Base-by-base conservation (phyloP, 2,888 invertebrate species). In the Scaeva pyrastri region DNA sequence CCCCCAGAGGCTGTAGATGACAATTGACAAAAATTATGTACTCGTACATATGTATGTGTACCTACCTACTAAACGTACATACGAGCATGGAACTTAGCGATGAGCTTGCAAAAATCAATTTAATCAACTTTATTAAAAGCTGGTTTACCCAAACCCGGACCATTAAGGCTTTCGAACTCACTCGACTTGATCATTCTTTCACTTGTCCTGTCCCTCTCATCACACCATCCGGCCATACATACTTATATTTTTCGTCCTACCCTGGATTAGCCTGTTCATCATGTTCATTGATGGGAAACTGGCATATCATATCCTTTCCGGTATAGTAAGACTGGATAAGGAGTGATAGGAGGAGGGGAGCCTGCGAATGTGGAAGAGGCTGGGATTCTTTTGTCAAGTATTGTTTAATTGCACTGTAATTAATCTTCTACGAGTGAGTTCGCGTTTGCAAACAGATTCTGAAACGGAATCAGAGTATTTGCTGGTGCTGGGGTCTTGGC, bases 51-150 rank as follows among this genome's bases (percentile, higher is more conserved):
- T 39, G 10, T 31, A 4, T 7, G 4, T 7, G 4, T 31, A 31
- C 31, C 31, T 31, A 7, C 1, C 31, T 31, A 5, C 31, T 8
- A 31, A 31, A 5, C 8, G 5, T 31, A 8, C 31, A 10, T 11
- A 23, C 36, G 39, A 19, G 3, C n/a, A 45, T 16, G n/a, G 21
- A 58, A 48, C 74, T 62, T 16, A 7, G 23, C 26, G 71, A 80
- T 84, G 84, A 84, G 80, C 56, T 81, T 80, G 81, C 81, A 52
- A 60, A 60, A 66, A 55, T 48, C 41, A 36, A 14, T 72, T 66
- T 76, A 76, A 62, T 85, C 81, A 81, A 81, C 14, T 80, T 80
- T 72, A 85, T 76, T 80, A 64, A 84, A 80, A 80, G 64, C 64
- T 64, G 23, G 16, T 66, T 8, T 31, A 31, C 31, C 31, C 2